Evolutionary conservation across 2,888 invertebrate genomes (phyloP), one percentile per base, ranked within the genome.

Genomic region (Eupeodes luniger): DNA sequence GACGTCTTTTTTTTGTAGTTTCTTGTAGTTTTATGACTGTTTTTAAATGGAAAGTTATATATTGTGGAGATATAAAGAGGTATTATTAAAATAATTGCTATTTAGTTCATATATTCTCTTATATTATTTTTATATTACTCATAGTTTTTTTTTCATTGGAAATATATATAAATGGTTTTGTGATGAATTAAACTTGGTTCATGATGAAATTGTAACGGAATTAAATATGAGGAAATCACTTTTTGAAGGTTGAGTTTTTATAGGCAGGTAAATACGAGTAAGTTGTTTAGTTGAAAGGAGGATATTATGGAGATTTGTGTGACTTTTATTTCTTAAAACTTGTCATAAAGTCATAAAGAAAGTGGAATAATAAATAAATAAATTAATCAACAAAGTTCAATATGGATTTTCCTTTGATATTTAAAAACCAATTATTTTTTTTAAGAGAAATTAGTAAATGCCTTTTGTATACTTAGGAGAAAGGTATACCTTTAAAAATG

Each of bases 21-120:
- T 19, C 4, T 53, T 2, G 4, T 34, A 7, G 14, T 61, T 40
- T 61, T 62, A 62, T 66, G 66, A 49, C 27, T 49, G 47, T 47
- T 14, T 66, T 49, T 66, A 66, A 47, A 14, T 14, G 19, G 27
- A 66, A 49, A 47, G 12, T 49, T 27, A 12, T 9, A 51, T n/a
- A 27, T 27, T 27, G 3, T n/a, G 12, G n/a, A 3, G 5, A 51
- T 40, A 27, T 27, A 27, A 40, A 44, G 19, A 62, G 12, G 40
- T 62, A 62, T 62, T 40, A 62, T 62, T 36, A 59, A 14, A 36
- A 59, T 62, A 62, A 62, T 62, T 40, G 6, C 5, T 62, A 40
- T 40, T 62, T 12, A 36, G n/a, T 40, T 36, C 34, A 59, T 59
- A 57, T 53, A 55, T 19, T 1, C 7, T 11, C n/a, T 36, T 61